phyloP scores from a whole-genome alignment of 2,113 vertebrate species.

The Mus pahari region DNA sequence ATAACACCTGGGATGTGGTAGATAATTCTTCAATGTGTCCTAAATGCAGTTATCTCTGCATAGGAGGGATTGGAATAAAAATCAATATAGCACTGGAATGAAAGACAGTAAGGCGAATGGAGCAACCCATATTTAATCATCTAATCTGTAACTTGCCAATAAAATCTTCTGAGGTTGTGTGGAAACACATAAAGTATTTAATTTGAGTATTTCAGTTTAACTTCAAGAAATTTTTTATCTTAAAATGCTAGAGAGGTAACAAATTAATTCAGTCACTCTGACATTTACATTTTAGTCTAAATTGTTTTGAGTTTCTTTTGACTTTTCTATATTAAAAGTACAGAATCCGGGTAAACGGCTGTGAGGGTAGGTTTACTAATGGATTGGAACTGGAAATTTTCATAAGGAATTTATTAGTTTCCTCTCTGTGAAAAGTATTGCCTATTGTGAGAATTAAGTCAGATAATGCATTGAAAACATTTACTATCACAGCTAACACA shows the following conservation, averaged over 20 bases:
- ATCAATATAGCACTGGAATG: neutral
- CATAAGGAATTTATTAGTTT: neutral
- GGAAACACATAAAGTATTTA: neutral
- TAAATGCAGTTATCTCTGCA: neutral
- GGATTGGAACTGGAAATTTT: slow-evolving; percentile 17
- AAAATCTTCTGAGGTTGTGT: neutral
- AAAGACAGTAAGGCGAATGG: neutral
- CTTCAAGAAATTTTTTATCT: neutral
- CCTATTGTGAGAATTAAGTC: neutral
- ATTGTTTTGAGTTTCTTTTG: neutral
- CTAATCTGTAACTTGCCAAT: neutral
- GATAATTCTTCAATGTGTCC: neutral
- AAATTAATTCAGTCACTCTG: neutral
- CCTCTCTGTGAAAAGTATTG: slow-evolving; percentile 7
- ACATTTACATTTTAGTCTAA: slow-evolving; percentile 19
- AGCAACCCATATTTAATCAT: neutral
- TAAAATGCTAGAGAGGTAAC: slow-evolving; percentile 19
- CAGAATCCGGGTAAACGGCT: neutral
- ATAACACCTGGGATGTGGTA: neutral
- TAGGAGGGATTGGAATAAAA: neutral
- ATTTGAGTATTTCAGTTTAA: neutral
- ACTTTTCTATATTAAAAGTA: slow-evolving; percentile 41
- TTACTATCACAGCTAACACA: neutral
- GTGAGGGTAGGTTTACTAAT: neutral
- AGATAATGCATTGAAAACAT: slow-evolving; percentile 22